These are phyloP conservation scores for Prenolepis imparis DNA, from an alignment of 2,888 invertebrate genomes.

Conservation along the genomic window DNA sequence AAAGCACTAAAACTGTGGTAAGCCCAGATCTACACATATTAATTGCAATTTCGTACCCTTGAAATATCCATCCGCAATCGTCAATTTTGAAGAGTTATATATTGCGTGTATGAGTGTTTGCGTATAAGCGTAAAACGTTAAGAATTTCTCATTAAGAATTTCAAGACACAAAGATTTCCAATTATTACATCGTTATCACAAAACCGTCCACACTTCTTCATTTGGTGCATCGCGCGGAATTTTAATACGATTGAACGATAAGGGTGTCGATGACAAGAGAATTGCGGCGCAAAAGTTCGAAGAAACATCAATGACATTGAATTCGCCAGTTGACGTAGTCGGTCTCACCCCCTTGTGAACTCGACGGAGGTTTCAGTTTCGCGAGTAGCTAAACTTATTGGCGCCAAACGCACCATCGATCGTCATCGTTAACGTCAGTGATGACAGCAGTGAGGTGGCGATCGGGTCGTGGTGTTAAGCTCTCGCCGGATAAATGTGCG, in stretches of 20 bases:
- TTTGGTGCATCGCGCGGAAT: background rate
- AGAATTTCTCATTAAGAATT: background rate
- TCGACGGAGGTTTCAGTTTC: constrained; percentile 9
- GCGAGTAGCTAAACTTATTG: constrained; percentile 38
- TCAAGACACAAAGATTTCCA: background rate
- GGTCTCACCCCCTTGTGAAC: background rate
- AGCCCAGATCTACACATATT: background rate
- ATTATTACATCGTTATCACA: background rate
- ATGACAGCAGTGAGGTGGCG: constrained; percentile 85
- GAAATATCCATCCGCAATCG: background rate
- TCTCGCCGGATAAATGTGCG: constrained; percentile 86
- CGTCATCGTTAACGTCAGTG: constrained; percentile 82
- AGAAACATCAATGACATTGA: constrained; percentile 1
- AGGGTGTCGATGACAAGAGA: background rate
- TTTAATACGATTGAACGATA: constrained; percentile 3
- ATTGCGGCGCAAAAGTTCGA: background rate
- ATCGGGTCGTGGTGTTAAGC: constrained; percentile 84
- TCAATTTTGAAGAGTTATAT: constrained; percentile 11
- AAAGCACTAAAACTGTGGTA: background rate
- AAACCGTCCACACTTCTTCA: background rate
- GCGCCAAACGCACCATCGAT: constrained; percentile 62
- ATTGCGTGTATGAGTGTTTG: background rate
- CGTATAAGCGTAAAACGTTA: background rate
- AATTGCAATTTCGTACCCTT: background rate
- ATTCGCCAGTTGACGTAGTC: background rate